These are phyloP conservation scores for Enteromius treurensis DNA, from an alignment of 2,797 vertebrate genomes.

Conservation along the genomic window DNA sequence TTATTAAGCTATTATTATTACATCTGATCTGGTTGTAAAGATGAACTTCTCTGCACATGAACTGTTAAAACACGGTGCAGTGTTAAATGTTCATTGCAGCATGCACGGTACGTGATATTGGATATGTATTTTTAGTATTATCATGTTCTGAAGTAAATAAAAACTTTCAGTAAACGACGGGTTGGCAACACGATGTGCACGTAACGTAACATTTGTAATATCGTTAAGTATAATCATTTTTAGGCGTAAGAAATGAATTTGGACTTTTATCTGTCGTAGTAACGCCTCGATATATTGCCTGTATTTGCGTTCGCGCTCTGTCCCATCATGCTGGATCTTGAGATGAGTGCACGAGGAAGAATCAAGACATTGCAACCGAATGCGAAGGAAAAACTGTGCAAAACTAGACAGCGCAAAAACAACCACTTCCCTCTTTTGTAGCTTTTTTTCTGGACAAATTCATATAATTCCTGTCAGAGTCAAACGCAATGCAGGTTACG, in stretches of 20 bases:
- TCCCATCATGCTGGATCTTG: slow-evolving; percentile 3
- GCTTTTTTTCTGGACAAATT: neutral
- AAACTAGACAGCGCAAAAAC: slow-evolving; percentile 7
- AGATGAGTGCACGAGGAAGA: slow-evolving; percentile 14
- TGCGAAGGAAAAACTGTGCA: neutral
- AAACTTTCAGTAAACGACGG: neutral
- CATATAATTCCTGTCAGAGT: neutral
- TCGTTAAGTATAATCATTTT: neutral
- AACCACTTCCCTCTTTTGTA: slow-evolving; percentile 2
- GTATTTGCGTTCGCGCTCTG: slow-evolving; percentile 14
- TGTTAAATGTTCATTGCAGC: neutral
- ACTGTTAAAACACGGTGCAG: neutral
- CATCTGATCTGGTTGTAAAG: neutral
- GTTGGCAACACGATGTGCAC: neutral
- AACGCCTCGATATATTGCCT: neutral
- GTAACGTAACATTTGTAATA: neutral
- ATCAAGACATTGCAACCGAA: slow-evolving; percentile 21
- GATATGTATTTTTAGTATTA: neutral
- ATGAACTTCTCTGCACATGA: neutral
- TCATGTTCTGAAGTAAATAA: neutral
- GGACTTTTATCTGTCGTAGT: slow-evolving; percentile 10
- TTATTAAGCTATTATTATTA: neutral
- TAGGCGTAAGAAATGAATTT: slow-evolving; percentile 9
- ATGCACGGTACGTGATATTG: neutral
- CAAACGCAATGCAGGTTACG: neutral